These are phyloP conservation scores for Gavialis gangeticus DNA, from an alignment of 2,113 vertebrate species.

Conservation along the genomic window DNA sequence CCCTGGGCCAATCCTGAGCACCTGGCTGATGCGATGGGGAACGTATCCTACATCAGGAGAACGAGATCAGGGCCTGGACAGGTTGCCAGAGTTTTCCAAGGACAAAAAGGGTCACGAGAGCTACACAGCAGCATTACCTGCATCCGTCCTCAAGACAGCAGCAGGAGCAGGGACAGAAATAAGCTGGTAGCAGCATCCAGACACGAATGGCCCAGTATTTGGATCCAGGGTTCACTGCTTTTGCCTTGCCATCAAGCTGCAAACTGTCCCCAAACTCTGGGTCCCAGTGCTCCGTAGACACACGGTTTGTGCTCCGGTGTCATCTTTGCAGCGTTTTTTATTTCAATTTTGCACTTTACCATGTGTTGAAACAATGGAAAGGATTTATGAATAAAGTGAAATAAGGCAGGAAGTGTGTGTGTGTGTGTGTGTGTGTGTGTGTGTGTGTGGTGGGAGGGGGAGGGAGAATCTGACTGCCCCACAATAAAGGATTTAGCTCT, in stretches of 20 bases:
- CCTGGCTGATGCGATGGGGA: conserved; percentile 38
- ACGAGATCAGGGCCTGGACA: background rate
- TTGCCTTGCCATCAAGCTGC: background rate
- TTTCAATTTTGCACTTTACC: background rate
- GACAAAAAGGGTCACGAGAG: background rate
- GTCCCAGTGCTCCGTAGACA: background rate
- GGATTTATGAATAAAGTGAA: background rate
- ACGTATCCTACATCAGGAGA: conserved; percentile 40
- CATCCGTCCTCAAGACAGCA: background rate
- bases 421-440: background rate
- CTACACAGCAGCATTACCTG: background rate
- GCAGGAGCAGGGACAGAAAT: background rate
- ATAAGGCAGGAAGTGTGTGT: background rate
- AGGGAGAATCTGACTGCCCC: background rate
- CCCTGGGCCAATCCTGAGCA: conserved; percentile 1
- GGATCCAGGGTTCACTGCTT: background rate
- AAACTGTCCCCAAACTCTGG: background rate
- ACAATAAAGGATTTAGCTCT: background rate
- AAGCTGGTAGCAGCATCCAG: background rate
- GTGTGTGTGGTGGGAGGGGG: background rate
- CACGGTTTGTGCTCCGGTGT: background rate
- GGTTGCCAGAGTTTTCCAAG: conserved; percentile 24
- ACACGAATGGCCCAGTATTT: background rate
- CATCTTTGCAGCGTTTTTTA: background rate
- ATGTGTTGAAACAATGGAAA: background rate